Evolutionary conservation across 1,140 invertebrate species (phyloP).

Genomic region (Octopus bimaculoides): DNA sequence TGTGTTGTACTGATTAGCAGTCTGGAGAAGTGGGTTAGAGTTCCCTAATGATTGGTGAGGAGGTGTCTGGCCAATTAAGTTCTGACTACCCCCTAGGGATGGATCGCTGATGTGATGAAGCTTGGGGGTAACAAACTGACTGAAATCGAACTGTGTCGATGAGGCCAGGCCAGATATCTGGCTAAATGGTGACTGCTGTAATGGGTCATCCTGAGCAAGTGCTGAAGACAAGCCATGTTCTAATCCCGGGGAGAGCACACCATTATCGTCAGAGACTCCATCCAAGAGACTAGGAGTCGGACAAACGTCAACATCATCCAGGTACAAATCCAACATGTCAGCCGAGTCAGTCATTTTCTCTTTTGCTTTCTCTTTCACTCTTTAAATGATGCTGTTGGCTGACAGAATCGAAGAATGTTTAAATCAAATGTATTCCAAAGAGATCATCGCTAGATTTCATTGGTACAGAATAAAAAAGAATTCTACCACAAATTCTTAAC

Average conservation of each 20-base stretch:
- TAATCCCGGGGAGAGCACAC: neutral
- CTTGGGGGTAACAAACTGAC: neutral
- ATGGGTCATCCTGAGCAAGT: constrained; percentile 2
- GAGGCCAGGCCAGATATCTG: neutral
- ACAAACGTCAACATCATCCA: neutral
- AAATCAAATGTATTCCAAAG: too few relatives aligned
- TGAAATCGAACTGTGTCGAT: neutral
- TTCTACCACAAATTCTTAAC: too few relatives aligned
- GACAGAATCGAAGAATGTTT: too few relatives aligned
- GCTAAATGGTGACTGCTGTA: neutral
- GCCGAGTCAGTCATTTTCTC: neutral
- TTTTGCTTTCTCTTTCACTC: too few relatives aligned
- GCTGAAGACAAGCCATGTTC: neutral
- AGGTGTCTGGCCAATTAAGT: neutral
- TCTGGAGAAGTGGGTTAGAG: neutral
- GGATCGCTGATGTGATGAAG: constrained; percentile 4
- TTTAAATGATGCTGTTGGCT: too few relatives aligned
- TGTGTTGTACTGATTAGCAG: neutral
- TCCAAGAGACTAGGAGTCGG: neutral
- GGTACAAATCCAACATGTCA: neutral
- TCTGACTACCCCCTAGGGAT: neutral
- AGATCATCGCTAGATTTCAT: too few relatives aligned
- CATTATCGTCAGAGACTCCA: neutral
- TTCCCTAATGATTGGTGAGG: neutral
- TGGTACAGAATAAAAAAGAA: too few relatives aligned